Evolutionary conservation across 1,140 invertebrate genomes (phyloP).

Genomic region (Euwallacea fornicatus): DNA sequence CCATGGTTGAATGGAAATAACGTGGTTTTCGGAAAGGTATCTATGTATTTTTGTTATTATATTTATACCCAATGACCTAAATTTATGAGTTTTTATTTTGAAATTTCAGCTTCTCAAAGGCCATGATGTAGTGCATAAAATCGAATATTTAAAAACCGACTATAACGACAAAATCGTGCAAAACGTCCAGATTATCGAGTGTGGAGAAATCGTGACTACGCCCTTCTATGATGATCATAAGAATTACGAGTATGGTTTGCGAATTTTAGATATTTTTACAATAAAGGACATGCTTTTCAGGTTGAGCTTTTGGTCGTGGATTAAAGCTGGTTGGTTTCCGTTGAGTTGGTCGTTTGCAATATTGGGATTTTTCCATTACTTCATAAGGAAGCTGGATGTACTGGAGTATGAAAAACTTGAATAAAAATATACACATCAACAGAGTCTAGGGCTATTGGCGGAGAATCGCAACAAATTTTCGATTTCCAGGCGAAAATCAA

Average conservation of each 20-base stretch:
- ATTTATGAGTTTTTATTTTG: background rate
- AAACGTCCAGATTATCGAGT: slow-evolving; percentile 67
- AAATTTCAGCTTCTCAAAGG: slow-evolving; percentile 70
- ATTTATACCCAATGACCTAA: background rate
- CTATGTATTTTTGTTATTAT: background rate
- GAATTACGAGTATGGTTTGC: slow-evolving; percentile 65
- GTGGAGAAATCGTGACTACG: slow-evolving; percentile 62
- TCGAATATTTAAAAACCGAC: slow-evolving; percentile 81
- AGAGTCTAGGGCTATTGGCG: too few relatives aligned
- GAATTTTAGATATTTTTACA: slow-evolving; percentile 4
- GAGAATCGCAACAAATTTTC: too few relatives aligned
- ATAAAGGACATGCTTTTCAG: slow-evolving; percentile 31
- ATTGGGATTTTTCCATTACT: slow-evolving; percentile 74
- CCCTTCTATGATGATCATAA: slow-evolving; percentile 70
- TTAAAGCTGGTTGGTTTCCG: slow-evolving; percentile 72
- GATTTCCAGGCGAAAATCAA: too few relatives aligned
- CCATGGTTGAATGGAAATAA: slow-evolving; percentile 92
- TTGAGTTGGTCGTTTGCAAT: slow-evolving; percentile 74
- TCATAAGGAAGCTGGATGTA: slow-evolving; percentile 64
- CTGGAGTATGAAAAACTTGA: background rate
- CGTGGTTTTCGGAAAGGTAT: slow-evolving; percentile 88
- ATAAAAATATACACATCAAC: too few relatives aligned
- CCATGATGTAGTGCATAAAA: slow-evolving; percentile 80
- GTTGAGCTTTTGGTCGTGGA: slow-evolving; percentile 70
- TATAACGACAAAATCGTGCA: slow-evolving; percentile 68